Base-by-base conservation (phyloP, 2,113 vertebrate genomes). In the Alexandromys fortis region DNA sequence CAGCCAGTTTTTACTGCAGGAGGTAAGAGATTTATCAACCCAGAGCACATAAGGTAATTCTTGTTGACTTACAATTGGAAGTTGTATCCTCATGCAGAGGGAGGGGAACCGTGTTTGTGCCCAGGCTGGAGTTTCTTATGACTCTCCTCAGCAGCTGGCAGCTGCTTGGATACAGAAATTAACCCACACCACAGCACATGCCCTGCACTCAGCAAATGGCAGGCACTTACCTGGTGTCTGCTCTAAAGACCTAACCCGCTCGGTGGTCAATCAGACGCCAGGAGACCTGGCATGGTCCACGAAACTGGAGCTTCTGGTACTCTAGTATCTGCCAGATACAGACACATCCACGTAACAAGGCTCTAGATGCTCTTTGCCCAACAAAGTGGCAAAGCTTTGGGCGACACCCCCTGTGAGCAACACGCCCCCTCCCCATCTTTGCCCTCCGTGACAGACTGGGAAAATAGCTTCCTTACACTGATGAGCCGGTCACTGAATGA, bases 241-340 rank as follows among this genome's bases (percentile, higher is more conserved):
- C 35, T 47, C 12, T 11, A 3, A 47, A 49, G 28, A 52, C 33
- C 38, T 24, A 21, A 65, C 45, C 33, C 0, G 0, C 14, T 68
- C 6, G 1, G 0, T 28, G 30, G 1, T 9, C 30, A 5, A 0
- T 12, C 17, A 35, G 47, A 58, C 28, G n/a, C 38, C 38, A 33
- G 47, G 35, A 21, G 58, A 70, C 35, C 2, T 19, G 35, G 17
- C 52, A 10, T 0, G 7, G 47, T 19, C 35, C 33, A 16, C 28
- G 52, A 35, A 79, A 19, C 33, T 10, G 12, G 8, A 13, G 9
- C 12, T 52, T 26, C 49, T 16, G 33, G 7, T 24, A 7, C 28
- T 67, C 45, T 35, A 26, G 33, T 22, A 35, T 65, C 11, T 11
- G 19, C 58, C 55, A 30, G 47, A 13, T 9, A 19, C 11, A 19